Evolutionary conservation across 1,140 invertebrate species (phyloP).

Genomic region (Elymnias hypermnestra): DNA sequence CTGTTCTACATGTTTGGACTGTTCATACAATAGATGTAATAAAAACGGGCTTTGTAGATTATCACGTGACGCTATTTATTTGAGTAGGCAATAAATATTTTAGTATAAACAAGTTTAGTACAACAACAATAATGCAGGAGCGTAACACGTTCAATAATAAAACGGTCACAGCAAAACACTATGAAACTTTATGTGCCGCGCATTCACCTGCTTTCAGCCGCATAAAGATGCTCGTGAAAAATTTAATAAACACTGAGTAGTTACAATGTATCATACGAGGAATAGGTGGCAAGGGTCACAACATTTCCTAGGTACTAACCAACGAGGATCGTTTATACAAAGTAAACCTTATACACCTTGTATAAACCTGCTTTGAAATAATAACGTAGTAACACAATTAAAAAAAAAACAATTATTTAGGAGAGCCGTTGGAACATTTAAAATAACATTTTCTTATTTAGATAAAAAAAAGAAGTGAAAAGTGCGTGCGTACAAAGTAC

Average conservation of each 20-base stretch:
- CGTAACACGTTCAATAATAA: conserved; percentile 12
- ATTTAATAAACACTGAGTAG: conserved; percentile 29
- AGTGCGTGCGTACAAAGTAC: too few relatives aligned
- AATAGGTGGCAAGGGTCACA: conserved; percentile 18
- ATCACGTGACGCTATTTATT: neutral
- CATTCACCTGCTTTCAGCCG: conserved; percentile 22
- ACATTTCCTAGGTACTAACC: conserved; percentile 6
- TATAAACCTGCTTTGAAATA: too few relatives aligned
- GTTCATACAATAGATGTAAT: too few relatives aligned
- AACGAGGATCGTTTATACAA: too few relatives aligned
- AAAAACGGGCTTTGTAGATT: too few relatives aligned
- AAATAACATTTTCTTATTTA: too few relatives aligned
- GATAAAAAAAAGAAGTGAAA: too few relatives aligned
- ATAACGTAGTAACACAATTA: too few relatives aligned
- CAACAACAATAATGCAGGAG: conserved; percentile 2
- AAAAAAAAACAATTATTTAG: too few relatives aligned
- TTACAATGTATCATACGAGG: conserved; percentile 24
- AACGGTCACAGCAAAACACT: conserved; percentile 17
- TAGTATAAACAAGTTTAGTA: neutral
- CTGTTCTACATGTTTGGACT: too few relatives aligned
- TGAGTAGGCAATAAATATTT: neutral
- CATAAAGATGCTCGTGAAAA: conserved; percentile 28
- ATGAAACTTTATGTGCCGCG: conserved; percentile 15
- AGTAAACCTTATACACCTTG: too few relatives aligned
- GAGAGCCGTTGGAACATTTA: too few relatives aligned